Conservation (phyloP, 2,797 vertebrate genomes). For the Champsocephalus esox region DNA sequence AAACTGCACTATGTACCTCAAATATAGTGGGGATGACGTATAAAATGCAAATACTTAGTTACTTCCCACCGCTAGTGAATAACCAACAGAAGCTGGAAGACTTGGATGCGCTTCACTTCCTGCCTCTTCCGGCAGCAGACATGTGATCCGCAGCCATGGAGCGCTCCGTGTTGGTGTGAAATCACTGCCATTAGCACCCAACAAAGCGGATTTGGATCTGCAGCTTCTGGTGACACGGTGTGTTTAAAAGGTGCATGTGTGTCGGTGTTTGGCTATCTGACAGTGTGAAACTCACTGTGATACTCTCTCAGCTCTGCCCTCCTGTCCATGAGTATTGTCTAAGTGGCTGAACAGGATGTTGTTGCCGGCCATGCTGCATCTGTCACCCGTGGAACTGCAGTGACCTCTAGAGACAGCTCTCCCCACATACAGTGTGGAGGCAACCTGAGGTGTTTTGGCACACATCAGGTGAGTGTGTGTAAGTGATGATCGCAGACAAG, state of each 20-base stretch:
- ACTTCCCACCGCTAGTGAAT: not conserved
- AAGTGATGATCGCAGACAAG: constrained; percentile 44
- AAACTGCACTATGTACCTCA: not conserved
- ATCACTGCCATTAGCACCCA: constrained; percentile 54
- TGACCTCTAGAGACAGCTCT: constrained; percentile 89
- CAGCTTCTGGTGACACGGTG: constrained; percentile 42
- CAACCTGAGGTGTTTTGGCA: constrained; percentile 68
- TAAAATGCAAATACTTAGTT: not conserved
- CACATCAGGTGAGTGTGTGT: constrained; percentile 50
- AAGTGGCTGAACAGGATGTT: constrained; percentile 72
- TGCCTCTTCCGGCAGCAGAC: constrained; percentile 21
- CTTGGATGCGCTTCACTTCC: constrained; percentile 41
- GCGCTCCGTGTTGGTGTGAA: constrained; percentile 49
- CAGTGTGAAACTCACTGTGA: constrained; percentile 54
- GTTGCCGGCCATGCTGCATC: constrained; percentile 73
- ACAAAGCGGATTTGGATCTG: constrained; percentile 47
- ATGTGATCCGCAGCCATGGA: constrained; percentile 36
- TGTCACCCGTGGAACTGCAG: constrained; percentile 88
- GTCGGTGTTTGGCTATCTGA: constrained; percentile 50
- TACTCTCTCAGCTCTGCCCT: constrained; percentile 42
- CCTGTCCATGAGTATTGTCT: constrained; percentile 65
- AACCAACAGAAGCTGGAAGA: constrained; percentile 11
- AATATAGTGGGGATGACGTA: not conserved
- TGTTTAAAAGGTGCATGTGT: constrained; percentile 35
- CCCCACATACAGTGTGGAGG: constrained; percentile 78